Percentiles rank a stretch among this genome's conserved stretches.
Conservation (phyloP, 2,888 invertebrate species). For the Oconnorella tubifera region DNA sequence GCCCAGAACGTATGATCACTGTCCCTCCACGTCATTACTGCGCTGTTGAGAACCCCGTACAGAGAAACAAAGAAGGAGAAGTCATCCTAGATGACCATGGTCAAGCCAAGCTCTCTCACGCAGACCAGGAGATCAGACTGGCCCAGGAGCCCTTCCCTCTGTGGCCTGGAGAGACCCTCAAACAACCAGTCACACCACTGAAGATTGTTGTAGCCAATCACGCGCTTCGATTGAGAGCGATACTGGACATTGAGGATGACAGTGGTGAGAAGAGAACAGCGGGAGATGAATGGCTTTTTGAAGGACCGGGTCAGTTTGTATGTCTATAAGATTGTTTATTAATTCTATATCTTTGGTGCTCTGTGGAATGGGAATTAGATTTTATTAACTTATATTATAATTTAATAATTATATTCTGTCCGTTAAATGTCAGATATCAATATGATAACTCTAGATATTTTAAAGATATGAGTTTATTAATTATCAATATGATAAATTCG, state of each 20-base stretch:
- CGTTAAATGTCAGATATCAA: too few relatives aligned
- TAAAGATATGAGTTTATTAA: too few relatives aligned
- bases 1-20: slow-evolving; percentile 58
- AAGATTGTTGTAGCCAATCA: slow-evolving; percentile 56
- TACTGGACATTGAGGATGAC: slow-evolving; percentile 57
- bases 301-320: slow-evolving; percentile 45
- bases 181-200: slow-evolving; percentile 34
- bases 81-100: slow-evolving; percentile 53
- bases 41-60: slow-evolving; percentile 58
- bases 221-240: slow-evolving; percentile 56
- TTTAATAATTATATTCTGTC: too few relatives aligned
- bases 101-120: slow-evolving; percentile 57
- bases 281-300: slow-evolving; percentile 61
- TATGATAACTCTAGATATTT: too few relatives aligned
- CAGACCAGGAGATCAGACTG: slow-evolving; percentile 59
- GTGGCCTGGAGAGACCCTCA: slow-evolving; percentile 57
- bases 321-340: too few relatives aligned
- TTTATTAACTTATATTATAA: not conserved
- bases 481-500: too few relatives aligned
- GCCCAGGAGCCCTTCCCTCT: slow-evolving; percentile 60
- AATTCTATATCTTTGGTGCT: not conserved
- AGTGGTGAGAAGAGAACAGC: slow-evolving; percentile 52
- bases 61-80: slow-evolving; percentile 48
- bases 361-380: not conserved
- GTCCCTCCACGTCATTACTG: slow-evolving; percentile 60